A percentile compares a stretch with the other conserved stretches of the same genome.
Evolutionary conservation across 2,888 invertebrate genomes (phyloP).

Genomic region (Xylota segnis): DNA sequence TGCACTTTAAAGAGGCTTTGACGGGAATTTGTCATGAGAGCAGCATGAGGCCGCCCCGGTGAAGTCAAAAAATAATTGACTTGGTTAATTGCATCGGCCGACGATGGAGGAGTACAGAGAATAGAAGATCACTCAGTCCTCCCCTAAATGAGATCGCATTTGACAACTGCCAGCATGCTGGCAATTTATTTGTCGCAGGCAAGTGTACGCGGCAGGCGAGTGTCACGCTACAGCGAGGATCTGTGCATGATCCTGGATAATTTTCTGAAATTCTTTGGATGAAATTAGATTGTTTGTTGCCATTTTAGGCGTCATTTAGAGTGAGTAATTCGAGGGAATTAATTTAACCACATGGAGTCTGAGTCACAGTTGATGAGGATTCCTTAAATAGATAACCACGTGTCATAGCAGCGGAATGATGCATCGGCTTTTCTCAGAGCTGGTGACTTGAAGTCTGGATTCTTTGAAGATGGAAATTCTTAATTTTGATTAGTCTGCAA

Average conservation of each 20-base stretch:
- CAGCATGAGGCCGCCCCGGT: too few relatives aligned
- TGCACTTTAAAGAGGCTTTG: conserved; percentile 52
- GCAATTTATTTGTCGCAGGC: conserved; percentile 58
- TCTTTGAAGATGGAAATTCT: too few relatives aligned
- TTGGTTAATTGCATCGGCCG: conserved; percentile 62
- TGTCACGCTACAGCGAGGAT: conserved; percentile 48
- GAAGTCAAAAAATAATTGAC: conserved; percentile 59
- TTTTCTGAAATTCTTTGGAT: conserved; percentile 55
- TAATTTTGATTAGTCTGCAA: too few relatives aligned
- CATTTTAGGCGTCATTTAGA: conserved; percentile 70
- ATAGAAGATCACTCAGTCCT: background rate
- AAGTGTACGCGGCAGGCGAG: conserved; percentile 3
- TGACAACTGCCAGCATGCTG: conserved; percentile 57
- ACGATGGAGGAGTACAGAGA: conserved; percentile 32
- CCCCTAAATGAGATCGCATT: conserved; percentile 32
- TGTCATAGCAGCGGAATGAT: background rate
- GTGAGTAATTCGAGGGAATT: conserved; percentile 55
- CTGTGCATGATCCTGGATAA: conserved; percentile 73
- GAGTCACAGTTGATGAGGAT: conserved; percentile 32
- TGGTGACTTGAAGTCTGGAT: background rate
- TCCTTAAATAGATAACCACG: conserved; percentile 14
- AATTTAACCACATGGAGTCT: conserved; percentile 57
- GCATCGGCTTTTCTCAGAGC: background rate
- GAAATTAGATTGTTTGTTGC: conserved; percentile 70
- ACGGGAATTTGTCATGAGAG: conserved; percentile 61